Evolutionary conservation across 2,113 vertebrate species (phyloP).

Genomic region (Vombatus ursinus): DNA sequence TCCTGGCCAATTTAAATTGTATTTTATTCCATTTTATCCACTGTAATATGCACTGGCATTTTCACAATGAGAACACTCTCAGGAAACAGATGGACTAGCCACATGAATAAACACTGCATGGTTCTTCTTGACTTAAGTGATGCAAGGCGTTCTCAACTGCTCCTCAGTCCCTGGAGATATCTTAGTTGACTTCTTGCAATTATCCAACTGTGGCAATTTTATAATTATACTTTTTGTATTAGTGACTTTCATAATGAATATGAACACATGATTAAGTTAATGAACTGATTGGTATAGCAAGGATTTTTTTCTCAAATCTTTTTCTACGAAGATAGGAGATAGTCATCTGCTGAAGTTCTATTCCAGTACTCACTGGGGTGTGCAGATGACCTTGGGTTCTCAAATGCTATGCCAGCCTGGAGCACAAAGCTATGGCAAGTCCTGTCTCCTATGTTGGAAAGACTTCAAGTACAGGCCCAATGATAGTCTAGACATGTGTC

Average conservation of each 20-base stretch:
- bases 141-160: conserved; percentile 36
- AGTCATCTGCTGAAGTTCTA: neutral
- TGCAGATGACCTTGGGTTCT: neutral
- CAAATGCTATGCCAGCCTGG: neutral
- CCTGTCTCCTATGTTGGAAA: neutral
- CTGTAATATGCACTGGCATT: conserved; percentile 54
- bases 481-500: neutral
- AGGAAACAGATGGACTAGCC: conserved; percentile 55
- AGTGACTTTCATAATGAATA: conserved; percentile 17
- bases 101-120: conserved; percentile 62
- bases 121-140: conserved; percentile 60
- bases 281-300: neutral
- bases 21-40: conserved; percentile 45
- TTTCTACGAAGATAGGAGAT: neutral
- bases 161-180: conserved; percentile 23
- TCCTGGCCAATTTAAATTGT: conserved; percentile 27
- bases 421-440: neutral
- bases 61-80: conserved; percentile 56
- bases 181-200: conserved; percentile 28
- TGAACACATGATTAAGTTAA: conserved; percentile 19
- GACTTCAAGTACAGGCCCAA: neutral
- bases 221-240: conserved; percentile 34
- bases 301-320: neutral
- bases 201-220: conserved; percentile 35
- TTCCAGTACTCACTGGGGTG: neutral